Percentiles rank a stretch among this genome's conserved stretches.
phyloP scores from a whole-genome alignment of 2,888 invertebrate species.

The Philaethria dido region DNA sequence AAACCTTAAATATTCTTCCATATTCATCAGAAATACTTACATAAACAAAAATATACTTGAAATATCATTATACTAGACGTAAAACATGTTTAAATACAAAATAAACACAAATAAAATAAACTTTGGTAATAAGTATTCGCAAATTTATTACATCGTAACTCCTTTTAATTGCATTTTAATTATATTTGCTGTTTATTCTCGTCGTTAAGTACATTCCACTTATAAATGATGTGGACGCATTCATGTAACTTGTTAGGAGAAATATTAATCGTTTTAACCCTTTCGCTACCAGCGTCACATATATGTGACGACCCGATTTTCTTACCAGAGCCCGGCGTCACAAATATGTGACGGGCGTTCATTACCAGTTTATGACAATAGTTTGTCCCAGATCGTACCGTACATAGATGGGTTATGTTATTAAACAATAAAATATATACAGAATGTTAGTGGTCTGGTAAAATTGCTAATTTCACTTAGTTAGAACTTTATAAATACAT shows the following conservation, averaged over 20 bases:
- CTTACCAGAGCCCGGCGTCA: too few relatives aligned
- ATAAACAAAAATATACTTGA: slow-evolving; percentile 13
- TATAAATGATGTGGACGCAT: neutral
- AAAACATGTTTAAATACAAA: neutral
- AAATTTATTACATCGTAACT: slow-evolving; percentile 7
- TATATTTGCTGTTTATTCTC: slow-evolving; percentile 4
- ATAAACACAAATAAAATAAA: neutral
- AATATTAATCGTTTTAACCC: neutral
- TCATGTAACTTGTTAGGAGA: neutral
- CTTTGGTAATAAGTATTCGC: neutral
- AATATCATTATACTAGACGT: slow-evolving; percentile 5
- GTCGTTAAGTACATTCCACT: slow-evolving; percentile 4
- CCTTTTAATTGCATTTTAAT: slow-evolving; percentile 26
- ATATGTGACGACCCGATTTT: too few relatives aligned
- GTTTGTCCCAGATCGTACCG: too few relatives aligned
- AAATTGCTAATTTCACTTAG: too few relatives aligned
- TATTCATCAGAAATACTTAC: neutral
- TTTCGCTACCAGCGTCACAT: too few relatives aligned
- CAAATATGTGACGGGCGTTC: too few relatives aligned
- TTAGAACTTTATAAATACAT: too few relatives aligned
- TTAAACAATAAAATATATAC: too few relatives aligned
- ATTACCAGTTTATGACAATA: too few relatives aligned
- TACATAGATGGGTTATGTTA: too few relatives aligned
- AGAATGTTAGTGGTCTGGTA: too few relatives aligned
- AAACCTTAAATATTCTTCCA: neutral